Percentiles rank a stretch among this genome's conserved stretches.
Conservation (phyloP, 1,140 invertebrate genomes). For the Tetragnatha versicolor region DNA sequence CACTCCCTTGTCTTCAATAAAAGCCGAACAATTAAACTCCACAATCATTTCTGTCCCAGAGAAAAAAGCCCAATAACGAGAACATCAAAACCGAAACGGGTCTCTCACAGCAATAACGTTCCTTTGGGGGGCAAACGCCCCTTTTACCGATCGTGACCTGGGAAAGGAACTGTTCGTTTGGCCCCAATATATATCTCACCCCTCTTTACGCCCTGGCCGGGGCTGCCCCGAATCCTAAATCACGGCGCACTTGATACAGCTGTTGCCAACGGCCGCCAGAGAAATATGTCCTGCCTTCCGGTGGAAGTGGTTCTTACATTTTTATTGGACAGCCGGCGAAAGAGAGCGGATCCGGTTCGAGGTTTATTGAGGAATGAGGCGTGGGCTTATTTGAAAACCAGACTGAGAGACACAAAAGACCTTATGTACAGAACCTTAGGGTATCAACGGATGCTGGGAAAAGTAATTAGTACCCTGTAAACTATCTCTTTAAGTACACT, state of each 20-base stretch:
- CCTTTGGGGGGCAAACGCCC: constrained; percentile 2
- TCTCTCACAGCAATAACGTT: constrained; percentile 21
- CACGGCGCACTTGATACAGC: background rate
- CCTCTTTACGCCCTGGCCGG: background rate
- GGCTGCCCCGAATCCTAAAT: background rate
- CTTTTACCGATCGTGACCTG: constrained; percentile 14
- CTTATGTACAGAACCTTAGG: too few species aligned
- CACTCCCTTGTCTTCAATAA: too few species aligned
- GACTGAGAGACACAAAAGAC: too few species aligned
- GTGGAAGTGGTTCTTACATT: background rate
- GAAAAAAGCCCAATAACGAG: too few species aligned
- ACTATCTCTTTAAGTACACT: too few species aligned
- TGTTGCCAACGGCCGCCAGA: background rate
- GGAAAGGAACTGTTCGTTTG: background rate
- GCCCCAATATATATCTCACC: background rate
- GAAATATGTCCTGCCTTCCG: constrained; percentile 2
- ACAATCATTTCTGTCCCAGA: too few species aligned
- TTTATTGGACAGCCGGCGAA: background rate
- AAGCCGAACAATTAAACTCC: too few species aligned
- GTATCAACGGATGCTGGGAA: too few species aligned
- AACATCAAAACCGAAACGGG: too few species aligned
- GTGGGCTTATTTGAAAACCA: too few species aligned
- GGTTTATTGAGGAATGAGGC: background rate
- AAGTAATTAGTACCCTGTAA: too few species aligned
- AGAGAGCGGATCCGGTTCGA: background rate